A percentile compares a stretch with the other conserved stretches of the same genome.
phyloP scores from a whole-genome alignment of 2,888 invertebrate genomes.

The Watsonalla cultraria region DNA sequence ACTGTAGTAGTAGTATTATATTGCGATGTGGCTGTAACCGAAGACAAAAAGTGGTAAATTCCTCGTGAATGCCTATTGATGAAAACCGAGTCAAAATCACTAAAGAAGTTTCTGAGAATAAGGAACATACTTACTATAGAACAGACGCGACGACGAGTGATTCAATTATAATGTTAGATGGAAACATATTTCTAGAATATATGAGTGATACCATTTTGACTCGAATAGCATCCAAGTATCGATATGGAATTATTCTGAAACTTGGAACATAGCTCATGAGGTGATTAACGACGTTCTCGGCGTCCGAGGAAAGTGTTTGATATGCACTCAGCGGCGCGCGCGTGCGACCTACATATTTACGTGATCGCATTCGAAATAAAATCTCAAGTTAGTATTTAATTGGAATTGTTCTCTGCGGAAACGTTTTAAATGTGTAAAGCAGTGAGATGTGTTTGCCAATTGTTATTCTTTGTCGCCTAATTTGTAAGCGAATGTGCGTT shows the following conservation, averaged over 20 bases:
- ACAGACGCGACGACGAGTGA: too few relatives aligned
- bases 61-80: too few relatives aligned
- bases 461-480: not conserved
- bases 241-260: not conserved
- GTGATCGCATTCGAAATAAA: constrained; percentile 17
- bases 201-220: too few relatives aligned
- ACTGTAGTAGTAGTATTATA: too few relatives aligned
- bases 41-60: too few relatives aligned
- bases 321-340: constrained; percentile 10
- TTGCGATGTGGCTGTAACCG: too few relatives aligned
- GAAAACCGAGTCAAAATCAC: too few relatives aligned
- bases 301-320: constrained; percentile 10
- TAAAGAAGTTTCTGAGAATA: too few relatives aligned
- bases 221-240: too few relatives aligned
- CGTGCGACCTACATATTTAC: constrained; percentile 24
- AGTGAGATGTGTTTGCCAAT: not conserved
- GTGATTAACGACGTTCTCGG: not conserved
- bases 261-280: not conserved
- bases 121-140: too few relatives aligned
- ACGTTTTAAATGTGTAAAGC: constrained; percentile 5
- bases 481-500: not conserved
- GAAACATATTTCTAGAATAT: too few relatives aligned
- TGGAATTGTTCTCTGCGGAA: constrained; percentile 22
- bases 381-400: constrained; percentile 15
- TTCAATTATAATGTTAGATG: too few relatives aligned